These are phyloP conservation scores for Melanotaenia parkinsoni DNA, from an alignment of 2,797 vertebrate species.

Conservation along the genomic window DNA sequence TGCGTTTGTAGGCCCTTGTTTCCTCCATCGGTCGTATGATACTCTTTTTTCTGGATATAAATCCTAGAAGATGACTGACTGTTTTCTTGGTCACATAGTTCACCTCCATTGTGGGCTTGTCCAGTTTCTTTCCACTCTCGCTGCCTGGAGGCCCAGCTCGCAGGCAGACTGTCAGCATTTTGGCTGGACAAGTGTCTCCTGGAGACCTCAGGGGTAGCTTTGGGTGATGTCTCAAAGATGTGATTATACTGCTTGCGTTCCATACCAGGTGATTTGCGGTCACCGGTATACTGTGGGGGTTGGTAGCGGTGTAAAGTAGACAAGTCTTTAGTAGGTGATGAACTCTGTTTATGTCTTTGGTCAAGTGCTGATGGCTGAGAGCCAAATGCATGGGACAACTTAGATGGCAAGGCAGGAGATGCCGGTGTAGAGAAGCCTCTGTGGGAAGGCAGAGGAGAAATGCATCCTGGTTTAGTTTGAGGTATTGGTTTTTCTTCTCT, in stretches of 20 bases:
- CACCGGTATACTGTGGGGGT: conserved; percentile 61
- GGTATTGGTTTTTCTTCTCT: conserved; percentile 38
- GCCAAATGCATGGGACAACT: conserved; percentile 34
- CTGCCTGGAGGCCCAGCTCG: conserved; percentile 59
- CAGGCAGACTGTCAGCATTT: conserved; percentile 36
- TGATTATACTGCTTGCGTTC: conserved; percentile 39
- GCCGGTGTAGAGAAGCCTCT: conserved; percentile 29
- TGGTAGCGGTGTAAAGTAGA: conserved; percentile 64
- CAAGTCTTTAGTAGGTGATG: conserved; percentile 29
- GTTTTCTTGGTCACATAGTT: conserved; percentile 21
- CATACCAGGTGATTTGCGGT: conserved; percentile 19
- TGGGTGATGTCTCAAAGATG: conserved; percentile 29
- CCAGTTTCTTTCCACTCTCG: conserved; percentile 42
- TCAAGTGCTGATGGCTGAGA: conserved; percentile 59
- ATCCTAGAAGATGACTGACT: not conserved
- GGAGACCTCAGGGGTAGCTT: conserved; percentile 46
- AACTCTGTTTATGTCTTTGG: conserved; percentile 37
- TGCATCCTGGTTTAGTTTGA: conserved; percentile 33
- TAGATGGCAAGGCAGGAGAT: conserved; percentile 51
- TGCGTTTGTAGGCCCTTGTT: conserved; percentile 6
- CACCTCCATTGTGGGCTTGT: conserved; percentile 1
- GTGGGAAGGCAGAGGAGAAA: conserved; percentile 45
- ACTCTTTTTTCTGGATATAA: conserved; percentile 15
- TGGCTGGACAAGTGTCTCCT: conserved; percentile 33
- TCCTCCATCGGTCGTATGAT: conserved; percentile 22